phyloP scores from a whole-genome alignment of 2,888 invertebrate species.

The Macrosiphum euphorbiae region DNA sequence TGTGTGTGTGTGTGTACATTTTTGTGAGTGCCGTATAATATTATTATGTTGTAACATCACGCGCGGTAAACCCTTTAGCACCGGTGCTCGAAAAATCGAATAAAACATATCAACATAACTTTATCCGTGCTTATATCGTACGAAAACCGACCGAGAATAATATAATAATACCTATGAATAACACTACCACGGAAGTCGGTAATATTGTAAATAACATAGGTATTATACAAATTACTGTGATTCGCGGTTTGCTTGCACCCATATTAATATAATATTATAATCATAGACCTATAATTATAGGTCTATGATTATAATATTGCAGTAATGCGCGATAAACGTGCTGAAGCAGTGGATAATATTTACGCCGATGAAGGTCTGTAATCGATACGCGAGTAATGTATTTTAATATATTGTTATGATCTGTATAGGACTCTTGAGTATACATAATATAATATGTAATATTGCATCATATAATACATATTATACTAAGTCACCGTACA shows the following conservation, averaged over 20 bases:
- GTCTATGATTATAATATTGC: too few relatives aligned
- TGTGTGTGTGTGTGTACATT: background rate
- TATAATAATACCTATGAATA: background rate
- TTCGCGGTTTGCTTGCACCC: background rate
- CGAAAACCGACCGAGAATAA: background rate
- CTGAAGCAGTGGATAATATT: background rate
- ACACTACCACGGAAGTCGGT: background rate
- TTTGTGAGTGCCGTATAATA: background rate
- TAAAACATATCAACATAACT: background rate
- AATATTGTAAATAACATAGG: background rate
- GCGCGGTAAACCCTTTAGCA: constrained; percentile 33
- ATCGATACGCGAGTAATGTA: background rate
- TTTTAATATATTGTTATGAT: background rate
- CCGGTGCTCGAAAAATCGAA: constrained; percentile 29
- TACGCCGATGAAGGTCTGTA: background rate
- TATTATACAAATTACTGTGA: background rate
- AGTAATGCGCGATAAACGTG: background rate
- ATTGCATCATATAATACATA: background rate
- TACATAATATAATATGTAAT: background rate
- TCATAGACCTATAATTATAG: too few relatives aligned
- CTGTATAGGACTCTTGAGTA: background rate
- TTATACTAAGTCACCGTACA: background rate
- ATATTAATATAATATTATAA: background rate
- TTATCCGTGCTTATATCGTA: background rate
- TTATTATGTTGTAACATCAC: background rate